phyloP scores from a whole-genome alignment of 2,113 vertebrate genomes.

The Pelecanoides urinatrix region DNA sequence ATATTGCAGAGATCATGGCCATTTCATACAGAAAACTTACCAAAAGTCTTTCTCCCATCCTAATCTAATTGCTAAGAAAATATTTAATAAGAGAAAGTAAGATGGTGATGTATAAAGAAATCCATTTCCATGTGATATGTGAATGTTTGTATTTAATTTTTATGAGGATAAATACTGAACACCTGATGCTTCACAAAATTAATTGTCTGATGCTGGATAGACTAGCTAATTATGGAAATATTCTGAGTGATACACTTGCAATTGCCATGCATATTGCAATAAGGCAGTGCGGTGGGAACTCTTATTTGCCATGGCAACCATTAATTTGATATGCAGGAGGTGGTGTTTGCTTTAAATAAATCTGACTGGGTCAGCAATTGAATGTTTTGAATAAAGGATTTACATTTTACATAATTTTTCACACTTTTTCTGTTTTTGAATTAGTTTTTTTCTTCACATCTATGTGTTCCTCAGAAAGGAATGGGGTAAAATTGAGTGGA shows the following conservation, averaged over 20 bases:
- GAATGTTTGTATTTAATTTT: slow-evolving; percentile 31
- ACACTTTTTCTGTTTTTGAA: not conserved
- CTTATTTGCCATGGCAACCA: slow-evolving; percentile 55
- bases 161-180: slow-evolving; percentile 20
- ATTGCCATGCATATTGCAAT: slow-evolving; percentile 23
- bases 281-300: not conserved
- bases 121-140: not conserved
- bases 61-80: not conserved
- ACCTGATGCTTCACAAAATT: slow-evolving; percentile 23
- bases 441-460: not conserved
- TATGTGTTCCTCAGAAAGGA: not conserved
- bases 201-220: slow-evolving; percentile 16
- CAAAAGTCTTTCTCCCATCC: not conserved
- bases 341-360: slow-evolving; percentile 47
- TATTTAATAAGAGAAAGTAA: not conserved
- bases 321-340: slow-evolving; percentile 48
- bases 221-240: slow-evolving; percentile 43
- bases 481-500: not conserved
- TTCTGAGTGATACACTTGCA: slow-evolving; percentile 20
- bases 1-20: not conserved
- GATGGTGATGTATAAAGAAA: not conserved
- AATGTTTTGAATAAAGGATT: slow-evolving; percentile 2
- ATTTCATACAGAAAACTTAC: not conserved
- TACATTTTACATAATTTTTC: not conserved
- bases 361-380: slow-evolving; percentile 22